Evolutionary conservation across 2,113 vertebrate species (phyloP).

Genomic region (Pavo muticus): DNA sequence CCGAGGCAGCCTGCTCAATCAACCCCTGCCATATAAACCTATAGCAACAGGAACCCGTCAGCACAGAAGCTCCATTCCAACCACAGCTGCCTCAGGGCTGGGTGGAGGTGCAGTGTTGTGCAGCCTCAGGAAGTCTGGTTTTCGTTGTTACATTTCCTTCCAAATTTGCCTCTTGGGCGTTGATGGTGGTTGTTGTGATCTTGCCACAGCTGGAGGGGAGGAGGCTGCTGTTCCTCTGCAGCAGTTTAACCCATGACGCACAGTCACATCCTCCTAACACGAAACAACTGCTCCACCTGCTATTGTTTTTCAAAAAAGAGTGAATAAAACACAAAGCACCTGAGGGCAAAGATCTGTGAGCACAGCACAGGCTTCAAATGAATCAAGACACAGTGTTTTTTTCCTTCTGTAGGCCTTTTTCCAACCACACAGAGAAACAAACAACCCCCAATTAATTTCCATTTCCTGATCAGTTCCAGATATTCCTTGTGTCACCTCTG

Average conservation of each 20-base stretch:
- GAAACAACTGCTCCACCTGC: neutral
- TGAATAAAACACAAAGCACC: neutral
- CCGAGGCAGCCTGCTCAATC: neutral
- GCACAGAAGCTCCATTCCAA: fast-evolving
- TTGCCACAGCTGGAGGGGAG: neutral
- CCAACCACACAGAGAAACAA: neutral
- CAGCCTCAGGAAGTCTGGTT: neutral
- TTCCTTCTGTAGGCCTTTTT: neutral
- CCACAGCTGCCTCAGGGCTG: neutral
- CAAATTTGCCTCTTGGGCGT: neutral
- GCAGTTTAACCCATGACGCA: neutral
- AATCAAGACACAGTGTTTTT: fast-evolving
- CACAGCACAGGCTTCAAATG: fast-evolving
- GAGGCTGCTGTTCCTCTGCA: neutral
- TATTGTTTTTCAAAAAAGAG: too few species aligned
- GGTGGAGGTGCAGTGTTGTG: fast-evolving
- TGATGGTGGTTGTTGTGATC: too few species aligned
- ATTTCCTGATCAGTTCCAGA: neutral
- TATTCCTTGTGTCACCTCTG: fast-evolving
- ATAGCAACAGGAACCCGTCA: neutral
- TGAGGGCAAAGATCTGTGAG: fast-evolving
- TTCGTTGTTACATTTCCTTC: neutral
- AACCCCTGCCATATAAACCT: neutral
- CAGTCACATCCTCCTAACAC: neutral
- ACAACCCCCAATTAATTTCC: too few species aligned